Percentiles rank a stretch among this genome's conserved stretches.
Evolutionary conservation across 2,113 vertebrate species (phyloP).

Genomic region (Lipotes vexillifer): DNA sequence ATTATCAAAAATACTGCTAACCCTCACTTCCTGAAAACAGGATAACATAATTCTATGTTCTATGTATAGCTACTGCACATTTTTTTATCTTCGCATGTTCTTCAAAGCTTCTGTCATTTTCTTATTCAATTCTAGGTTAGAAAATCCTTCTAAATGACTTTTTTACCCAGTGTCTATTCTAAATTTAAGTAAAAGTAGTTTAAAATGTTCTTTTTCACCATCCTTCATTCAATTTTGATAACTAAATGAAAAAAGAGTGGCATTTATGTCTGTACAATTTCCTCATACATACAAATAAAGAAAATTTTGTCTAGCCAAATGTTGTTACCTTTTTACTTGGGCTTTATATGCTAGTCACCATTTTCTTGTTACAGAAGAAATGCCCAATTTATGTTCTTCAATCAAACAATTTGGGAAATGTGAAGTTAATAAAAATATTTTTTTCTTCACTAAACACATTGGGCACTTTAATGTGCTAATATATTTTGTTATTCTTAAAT

Average conservation of each 20-base stretch:
- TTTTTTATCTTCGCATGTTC: not conserved
- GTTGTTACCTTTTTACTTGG: not conserved
- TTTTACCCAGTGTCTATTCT: not conserved
- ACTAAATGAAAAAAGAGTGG: not conserved
- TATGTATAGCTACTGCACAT: not conserved
- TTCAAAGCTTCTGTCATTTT: not conserved
- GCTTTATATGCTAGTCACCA: not conserved
- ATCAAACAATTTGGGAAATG: not conserved
- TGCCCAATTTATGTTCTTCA: not conserved
- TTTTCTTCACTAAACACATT: not conserved
- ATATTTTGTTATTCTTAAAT: not conserved
- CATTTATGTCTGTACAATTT: not conserved
- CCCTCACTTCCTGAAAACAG: not conserved
- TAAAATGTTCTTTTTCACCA: not conserved
- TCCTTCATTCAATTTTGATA: not conserved
- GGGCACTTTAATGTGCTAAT: not conserved
- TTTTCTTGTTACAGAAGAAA: not conserved
- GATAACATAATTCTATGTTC: not conserved
- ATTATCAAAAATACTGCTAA: not conserved
- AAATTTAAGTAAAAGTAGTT: not conserved
- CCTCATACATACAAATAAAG: not conserved
- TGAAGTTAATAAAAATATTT: not conserved
- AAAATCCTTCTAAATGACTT: not conserved
- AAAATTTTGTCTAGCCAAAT: not conserved
- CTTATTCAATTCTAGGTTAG: not conserved